phyloP scores from a whole-genome alignment of 2,797 vertebrate species.

The Sebastolobus altivelis region DNA sequence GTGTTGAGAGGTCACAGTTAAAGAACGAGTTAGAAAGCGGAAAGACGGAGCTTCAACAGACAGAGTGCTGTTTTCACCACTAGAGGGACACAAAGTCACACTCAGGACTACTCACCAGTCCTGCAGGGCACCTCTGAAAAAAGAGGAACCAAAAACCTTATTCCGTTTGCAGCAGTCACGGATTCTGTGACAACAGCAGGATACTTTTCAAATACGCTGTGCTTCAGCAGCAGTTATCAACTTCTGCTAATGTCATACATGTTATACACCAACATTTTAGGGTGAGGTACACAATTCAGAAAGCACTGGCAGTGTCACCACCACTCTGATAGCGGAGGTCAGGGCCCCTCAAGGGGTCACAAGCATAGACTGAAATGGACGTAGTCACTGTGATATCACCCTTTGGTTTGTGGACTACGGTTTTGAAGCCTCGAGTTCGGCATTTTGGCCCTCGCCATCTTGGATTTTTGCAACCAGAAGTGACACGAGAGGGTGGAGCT shows the following conservation, averaged over 20 bases:
- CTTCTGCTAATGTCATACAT: not conserved
- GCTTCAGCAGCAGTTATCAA: not conserved
- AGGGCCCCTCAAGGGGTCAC: not conserved
- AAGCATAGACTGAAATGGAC: not conserved
- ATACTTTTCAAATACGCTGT: not conserved
- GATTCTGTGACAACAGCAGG: not conserved
- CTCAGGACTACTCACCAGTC: slow-evolving; percentile 66
- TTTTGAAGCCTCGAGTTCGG: too few relatives aligned
- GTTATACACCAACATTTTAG: not conserved
- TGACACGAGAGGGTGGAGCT: too few relatives aligned
- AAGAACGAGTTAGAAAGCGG: not conserved
- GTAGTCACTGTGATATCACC: too few relatives aligned
- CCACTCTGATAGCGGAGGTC: not conserved
- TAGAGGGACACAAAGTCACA: slow-evolving; percentile 54
- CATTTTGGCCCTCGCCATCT: too few relatives aligned
- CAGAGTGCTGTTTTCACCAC: slow-evolving; percentile 12
- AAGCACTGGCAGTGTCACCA: too few relatives aligned
- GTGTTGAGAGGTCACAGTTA: not conserved
- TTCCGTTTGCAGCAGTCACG: slow-evolving; percentile 1
- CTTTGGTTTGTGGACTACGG: too few relatives aligned
- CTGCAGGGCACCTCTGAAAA: slow-evolving; percentile 62
- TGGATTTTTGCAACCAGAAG: too few relatives aligned
- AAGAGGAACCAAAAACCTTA: slow-evolving; percentile 45
- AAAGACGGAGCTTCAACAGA: not conserved
- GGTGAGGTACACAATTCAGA: not conserved